These are phyloP conservation scores for Pipa parva DNA, from an alignment of 2,113 vertebrate genomes.

Conservation along the genomic window DNA sequence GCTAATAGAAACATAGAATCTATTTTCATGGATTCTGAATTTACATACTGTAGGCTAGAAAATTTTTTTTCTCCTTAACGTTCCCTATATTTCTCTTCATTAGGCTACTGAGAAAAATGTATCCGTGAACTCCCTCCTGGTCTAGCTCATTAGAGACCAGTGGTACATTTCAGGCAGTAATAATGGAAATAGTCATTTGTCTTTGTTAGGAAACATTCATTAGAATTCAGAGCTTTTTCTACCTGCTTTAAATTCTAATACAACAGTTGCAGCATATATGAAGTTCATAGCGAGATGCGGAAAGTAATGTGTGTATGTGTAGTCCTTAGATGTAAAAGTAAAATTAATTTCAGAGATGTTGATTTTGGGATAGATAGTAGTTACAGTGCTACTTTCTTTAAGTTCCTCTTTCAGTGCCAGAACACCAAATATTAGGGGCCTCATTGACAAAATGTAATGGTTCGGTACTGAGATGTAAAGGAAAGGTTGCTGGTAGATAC, in stretches of 20 bases:
- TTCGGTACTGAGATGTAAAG: no score
- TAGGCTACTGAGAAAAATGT: constrained; percentile 17
- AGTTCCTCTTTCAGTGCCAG: no score
- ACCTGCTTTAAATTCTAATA: neutral
- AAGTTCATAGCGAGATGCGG: no score
- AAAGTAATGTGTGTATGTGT: no score
- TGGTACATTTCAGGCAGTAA: constrained; percentile 10
- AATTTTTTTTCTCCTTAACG: neutral
- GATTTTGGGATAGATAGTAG: no score
- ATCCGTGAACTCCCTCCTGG: neutral
- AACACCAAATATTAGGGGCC: no score
- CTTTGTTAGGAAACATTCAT: neutral
- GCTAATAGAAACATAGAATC: no score
- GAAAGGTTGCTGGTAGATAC: no score
- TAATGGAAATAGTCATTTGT: constrained; percentile 22
- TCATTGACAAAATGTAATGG: no score
- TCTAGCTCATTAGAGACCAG: constrained; percentile 18
- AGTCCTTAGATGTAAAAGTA: no score
- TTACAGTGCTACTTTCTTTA: no score
- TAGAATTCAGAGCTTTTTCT: constrained; percentile 7
- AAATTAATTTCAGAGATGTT: no score
- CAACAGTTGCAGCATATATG: neutral
- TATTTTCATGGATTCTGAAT: neutral
- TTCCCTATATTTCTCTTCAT: neutral
- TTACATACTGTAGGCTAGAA: neutral